A percentile compares a stretch with the other conserved stretches of the same genome.
Conservation (phyloP, 2,888 invertebrate genomes). For the Eupelmus urozonus region DNA sequence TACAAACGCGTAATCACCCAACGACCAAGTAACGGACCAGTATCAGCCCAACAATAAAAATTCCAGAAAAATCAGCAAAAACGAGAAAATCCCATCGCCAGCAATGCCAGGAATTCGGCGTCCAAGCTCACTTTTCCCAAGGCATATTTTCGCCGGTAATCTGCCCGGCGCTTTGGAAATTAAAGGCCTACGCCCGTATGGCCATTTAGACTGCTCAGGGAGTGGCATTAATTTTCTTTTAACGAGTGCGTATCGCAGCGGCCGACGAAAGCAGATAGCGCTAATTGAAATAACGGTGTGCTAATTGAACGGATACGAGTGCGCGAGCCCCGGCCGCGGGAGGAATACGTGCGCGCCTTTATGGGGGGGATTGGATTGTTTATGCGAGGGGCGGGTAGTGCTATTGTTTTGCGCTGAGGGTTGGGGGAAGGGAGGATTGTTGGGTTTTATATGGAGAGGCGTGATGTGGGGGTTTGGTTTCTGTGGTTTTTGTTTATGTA, state of each 20-base stretch:
- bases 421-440: no score
- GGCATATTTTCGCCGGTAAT: no score
- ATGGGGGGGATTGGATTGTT: slow-evolving; percentile 4
- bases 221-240: slow-evolving; percentile 59
- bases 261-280: slow-evolving; percentile 52
- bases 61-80: no score
- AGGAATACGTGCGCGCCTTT: neutral
- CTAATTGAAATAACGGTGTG: slow-evolving; percentile 61
- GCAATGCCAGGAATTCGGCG: neutral
- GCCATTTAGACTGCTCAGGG: slow-evolving; percentile 9
- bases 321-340: neutral
- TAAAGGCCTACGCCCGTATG: no score
- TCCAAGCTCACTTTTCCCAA: no score
- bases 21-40: no score
- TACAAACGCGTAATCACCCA: neutral
- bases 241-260: slow-evolving; percentile 45
- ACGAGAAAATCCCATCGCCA: neutral
- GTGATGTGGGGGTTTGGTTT: no score
- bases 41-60: no score
- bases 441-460: no score
- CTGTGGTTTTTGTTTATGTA: no score
- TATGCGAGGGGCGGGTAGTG: neutral
- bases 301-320: slow-evolving; percentile 16
- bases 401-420: no score
- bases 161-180: no score